phyloP scores from a whole-genome alignment of 2,113 vertebrate species.

The Cochlearius cochlearius region DNA sequence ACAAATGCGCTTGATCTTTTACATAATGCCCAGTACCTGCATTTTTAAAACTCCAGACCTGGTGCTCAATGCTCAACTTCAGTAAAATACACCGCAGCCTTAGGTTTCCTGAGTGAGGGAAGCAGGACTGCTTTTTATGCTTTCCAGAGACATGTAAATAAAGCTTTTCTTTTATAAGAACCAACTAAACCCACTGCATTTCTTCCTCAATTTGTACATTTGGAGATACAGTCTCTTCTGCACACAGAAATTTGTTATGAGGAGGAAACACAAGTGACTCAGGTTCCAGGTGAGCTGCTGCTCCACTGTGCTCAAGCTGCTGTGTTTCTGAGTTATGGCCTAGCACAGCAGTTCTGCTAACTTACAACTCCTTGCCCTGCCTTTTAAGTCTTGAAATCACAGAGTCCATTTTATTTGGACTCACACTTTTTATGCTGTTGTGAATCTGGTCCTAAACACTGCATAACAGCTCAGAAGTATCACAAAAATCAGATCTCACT shows the following conservation, averaged over 20 bases:
- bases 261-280: not conserved
- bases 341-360: not conserved
- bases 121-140: not conserved
- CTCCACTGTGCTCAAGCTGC: not conserved
- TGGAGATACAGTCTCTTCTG: not conserved
- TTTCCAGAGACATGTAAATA: not conserved
- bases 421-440: not conserved
- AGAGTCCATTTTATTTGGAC: not conserved
- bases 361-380: not conserved
- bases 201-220: not conserved
- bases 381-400: not conserved
- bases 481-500: not conserved
- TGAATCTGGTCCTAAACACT: not conserved
- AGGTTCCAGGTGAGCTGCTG: not conserved
- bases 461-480: not conserved
- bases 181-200: not conserved
- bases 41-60: not conserved
- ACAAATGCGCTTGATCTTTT: not conserved
- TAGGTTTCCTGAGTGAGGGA: not conserved
- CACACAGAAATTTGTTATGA: not conserved
- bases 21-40: not conserved
- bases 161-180: not conserved
- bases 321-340: fast-evolving
- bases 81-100: not conserved
- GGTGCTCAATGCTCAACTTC: not conserved